These are phyloP conservation scores for Potamilus streckersoni DNA, from an alignment of 1,140 invertebrate species.

Conservation along the genomic window DNA sequence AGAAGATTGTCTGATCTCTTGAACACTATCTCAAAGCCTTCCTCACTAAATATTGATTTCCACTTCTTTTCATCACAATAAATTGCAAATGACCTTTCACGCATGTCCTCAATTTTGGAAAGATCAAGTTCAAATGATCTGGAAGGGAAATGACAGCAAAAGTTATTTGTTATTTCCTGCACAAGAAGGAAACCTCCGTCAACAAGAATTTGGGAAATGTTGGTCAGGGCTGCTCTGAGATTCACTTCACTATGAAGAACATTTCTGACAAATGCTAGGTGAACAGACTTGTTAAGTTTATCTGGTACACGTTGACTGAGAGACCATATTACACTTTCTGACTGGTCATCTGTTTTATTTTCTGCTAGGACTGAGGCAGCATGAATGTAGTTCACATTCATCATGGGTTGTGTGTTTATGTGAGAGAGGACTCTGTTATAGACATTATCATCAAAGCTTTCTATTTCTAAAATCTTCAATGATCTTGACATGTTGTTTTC, in stretches of 20 bases:
- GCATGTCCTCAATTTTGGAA: constrained; percentile 21
- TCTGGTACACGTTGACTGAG: constrained; percentile 31
- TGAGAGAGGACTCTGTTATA: constrained; percentile 49
- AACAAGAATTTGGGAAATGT: constrained; percentile 74
- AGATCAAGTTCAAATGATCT: constrained; percentile 33
- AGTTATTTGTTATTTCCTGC: constrained; percentile 76
- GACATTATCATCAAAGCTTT: constrained; percentile 49
- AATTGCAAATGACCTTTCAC: constrained; percentile 45
- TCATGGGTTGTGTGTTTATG: constrained; percentile 63
- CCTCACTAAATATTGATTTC: constrained; percentile 65
- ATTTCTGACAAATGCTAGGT: constrained; percentile 64
- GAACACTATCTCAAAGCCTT: constrained; percentile 66
- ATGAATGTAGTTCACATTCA: constrained; percentile 66
- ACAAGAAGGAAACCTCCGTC: constrained; percentile 82
- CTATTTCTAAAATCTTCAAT: constrained; percentile 83
- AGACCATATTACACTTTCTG: constrained; percentile 55
- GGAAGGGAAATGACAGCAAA: constrained; percentile 45
- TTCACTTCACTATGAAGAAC: constrained; percentile 63
- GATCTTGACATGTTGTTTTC: constrained; percentile 83
- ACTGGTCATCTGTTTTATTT: constrained; percentile 49
- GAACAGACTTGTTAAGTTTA: constrained; percentile 41
- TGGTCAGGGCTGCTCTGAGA: constrained; percentile 57
- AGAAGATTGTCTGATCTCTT: constrained; percentile 58
- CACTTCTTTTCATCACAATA: constrained; percentile 61
- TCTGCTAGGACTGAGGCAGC: constrained; percentile 44